Conservation (phyloP, 2,888 invertebrate genomes). For the Himalopsyche kuldschensis region DNA sequence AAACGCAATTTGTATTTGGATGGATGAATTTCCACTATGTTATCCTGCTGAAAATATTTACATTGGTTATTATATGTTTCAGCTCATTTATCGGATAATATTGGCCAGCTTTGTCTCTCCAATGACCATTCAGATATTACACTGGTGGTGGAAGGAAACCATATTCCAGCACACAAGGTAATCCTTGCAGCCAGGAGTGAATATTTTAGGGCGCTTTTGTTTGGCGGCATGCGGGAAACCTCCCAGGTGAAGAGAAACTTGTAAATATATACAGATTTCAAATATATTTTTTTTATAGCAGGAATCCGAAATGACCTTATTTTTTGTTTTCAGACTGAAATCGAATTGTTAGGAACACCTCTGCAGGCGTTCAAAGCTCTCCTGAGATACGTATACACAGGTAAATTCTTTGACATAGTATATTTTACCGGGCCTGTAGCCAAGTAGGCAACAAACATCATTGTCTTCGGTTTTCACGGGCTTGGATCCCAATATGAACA, state of each 20-base stretch:
- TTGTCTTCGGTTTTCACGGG: too few species aligned
- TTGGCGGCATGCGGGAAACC: constrained; percentile 77
- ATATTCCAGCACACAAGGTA: constrained; percentile 64
- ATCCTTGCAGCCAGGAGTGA: constrained; percentile 94
- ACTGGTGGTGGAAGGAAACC: constrained; percentile 77
- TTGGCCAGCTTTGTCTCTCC: constrained; percentile 82
- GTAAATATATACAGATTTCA: background rate
- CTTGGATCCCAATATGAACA: too few species aligned
- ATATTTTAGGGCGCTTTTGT: constrained; percentile 86
- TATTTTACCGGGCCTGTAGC: background rate
- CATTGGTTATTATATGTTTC: background rate
- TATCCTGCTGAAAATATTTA: background rate
- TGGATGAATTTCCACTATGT: too few species aligned
- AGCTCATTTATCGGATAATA: constrained; percentile 80
- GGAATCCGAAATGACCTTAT: background rate
- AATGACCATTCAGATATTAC: constrained; percentile 91
- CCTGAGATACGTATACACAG: constrained; percentile 94
- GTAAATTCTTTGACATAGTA: constrained; percentile 48
- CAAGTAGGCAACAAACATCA: too few species aligned
- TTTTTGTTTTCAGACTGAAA: constrained; percentile 65
- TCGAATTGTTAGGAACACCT: constrained; percentile 82
- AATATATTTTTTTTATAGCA: background rate
- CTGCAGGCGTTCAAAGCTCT: constrained; percentile 85
- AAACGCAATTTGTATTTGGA: too few species aligned
- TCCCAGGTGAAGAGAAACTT: constrained; percentile 53